Conservation (phyloP, 2,888 invertebrate species). For the Ecliptopera silaceata region DNA sequence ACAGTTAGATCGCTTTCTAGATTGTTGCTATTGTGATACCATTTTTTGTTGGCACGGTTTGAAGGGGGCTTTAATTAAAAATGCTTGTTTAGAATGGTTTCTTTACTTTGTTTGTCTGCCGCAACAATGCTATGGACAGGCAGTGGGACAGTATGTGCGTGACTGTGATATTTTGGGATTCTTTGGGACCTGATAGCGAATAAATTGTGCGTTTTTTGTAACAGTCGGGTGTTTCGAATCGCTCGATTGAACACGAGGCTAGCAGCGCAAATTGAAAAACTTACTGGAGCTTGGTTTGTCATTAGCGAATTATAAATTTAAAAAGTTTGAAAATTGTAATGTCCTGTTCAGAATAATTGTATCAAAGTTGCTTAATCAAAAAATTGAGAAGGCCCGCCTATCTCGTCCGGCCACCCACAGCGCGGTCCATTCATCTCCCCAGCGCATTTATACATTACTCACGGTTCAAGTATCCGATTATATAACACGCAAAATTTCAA, state of each 20-base stretch:
- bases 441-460: constrained; percentile 82
- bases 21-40: constrained; percentile 80
- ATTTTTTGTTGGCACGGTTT: constrained; percentile 71
- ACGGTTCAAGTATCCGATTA: constrained; percentile 84
- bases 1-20: constrained; percentile 81
- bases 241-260: constrained; percentile 27
- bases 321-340: constrained; percentile 50
- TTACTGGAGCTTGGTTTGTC: constrained; percentile 33
- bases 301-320: constrained; percentile 42
- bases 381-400: constrained; percentile 63
- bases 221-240: not conserved
- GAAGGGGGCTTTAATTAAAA: constrained; percentile 79
- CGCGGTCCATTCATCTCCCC: constrained; percentile 75
- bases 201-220: constrained; percentile 2
- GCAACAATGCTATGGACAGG: constrained; percentile 10
- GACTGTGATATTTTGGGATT: constrained; percentile 6
- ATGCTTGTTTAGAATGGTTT: constrained; percentile 64
- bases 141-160: constrained; percentile 6
- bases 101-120: constrained; percentile 45
- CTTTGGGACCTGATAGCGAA: constrained; percentile 4
- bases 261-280: constrained; percentile 35
- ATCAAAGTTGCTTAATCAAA: constrained; percentile 69
- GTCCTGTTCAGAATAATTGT: constrained; percentile 60
- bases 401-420: constrained; percentile 58
- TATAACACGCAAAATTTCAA: constrained; percentile 85